phyloP scores from a whole-genome alignment of 2,888 invertebrate species.

The Ferrisia virgata region DNA sequence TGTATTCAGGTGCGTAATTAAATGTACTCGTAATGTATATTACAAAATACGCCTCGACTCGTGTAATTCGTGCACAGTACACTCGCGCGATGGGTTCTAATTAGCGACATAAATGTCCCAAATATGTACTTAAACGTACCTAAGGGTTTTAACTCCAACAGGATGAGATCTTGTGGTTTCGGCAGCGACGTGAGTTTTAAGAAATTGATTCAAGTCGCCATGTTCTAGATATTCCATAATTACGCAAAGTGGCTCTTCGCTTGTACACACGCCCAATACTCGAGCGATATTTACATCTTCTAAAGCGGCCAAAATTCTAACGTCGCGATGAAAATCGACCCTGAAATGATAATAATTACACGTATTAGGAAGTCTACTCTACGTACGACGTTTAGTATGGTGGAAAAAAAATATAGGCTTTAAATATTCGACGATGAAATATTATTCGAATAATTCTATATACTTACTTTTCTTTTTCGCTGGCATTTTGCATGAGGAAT shows the following conservation, averaged over 20 bases:
- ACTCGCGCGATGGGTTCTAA: neutral
- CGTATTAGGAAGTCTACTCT: neutral
- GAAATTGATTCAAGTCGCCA: slow-evolving; percentile 62
- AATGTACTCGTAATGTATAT: neutral
- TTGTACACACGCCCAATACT: slow-evolving; percentile 58
- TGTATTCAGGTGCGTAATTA: too few species aligned
- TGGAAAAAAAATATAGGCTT: too few species aligned
- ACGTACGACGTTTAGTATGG: too few species aligned
- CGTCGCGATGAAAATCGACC: slow-evolving; percentile 80
- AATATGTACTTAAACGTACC: slow-evolving; percentile 50
- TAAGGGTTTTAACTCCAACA: slow-evolving; percentile 51
- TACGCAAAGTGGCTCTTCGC: slow-evolving; percentile 59
- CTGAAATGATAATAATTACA: slow-evolving; percentile 55
- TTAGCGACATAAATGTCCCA: neutral
- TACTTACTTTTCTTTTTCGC: slow-evolving; percentile 73
- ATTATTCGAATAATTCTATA: neutral
- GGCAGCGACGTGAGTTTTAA: slow-evolving; percentile 54
- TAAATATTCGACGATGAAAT: neutral
- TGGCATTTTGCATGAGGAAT: slow-evolving; percentile 74
- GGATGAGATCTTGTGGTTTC: slow-evolving; percentile 51
- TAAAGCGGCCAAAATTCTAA: slow-evolving; percentile 79
- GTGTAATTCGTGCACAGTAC: neutral
- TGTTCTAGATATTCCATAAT: slow-evolving; percentile 62
- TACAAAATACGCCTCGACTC: neutral
- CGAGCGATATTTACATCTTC: slow-evolving; percentile 61